These are phyloP conservation scores for Falco rusticolus DNA, from an alignment of 2,797 vertebrate genomes.

Conservation along the genomic window DNA sequence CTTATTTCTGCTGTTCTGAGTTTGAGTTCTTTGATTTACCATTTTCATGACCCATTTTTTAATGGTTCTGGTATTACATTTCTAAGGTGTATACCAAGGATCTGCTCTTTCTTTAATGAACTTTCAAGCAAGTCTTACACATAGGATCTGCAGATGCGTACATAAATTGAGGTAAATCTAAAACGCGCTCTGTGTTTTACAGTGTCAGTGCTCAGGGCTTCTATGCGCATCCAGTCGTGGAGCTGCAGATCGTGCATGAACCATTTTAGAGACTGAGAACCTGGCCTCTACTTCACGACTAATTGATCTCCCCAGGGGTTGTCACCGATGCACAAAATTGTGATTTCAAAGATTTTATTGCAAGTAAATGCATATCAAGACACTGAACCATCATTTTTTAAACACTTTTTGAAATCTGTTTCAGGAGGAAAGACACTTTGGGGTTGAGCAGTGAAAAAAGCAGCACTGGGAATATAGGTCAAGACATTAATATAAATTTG, in stretches of 20 bases:
- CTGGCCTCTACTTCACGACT: not conserved
- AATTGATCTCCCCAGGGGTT: not conserved
- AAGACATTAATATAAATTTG: constrained; percentile 86
- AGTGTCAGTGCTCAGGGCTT: not conserved
- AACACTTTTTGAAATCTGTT: constrained; percentile 42
- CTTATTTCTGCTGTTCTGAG: not conserved
- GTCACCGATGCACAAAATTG: not conserved
- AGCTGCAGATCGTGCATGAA: not conserved
- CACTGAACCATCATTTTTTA: not conserved
- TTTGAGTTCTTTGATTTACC: not conserved
- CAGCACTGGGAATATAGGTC: constrained; percentile 77
- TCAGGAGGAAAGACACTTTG: constrained; percentile 51
- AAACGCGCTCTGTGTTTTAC: not conserved
- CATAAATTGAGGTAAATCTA: not conserved
- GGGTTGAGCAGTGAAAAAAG: constrained; percentile 63
- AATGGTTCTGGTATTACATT: not conserved
- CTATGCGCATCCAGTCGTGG: not conserved
- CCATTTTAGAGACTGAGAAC: constrained; percentile 6
- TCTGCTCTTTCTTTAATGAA: not conserved
- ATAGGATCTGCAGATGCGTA: not conserved
- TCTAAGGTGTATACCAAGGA: not conserved
- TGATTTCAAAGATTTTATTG: constrained; percentile 30
- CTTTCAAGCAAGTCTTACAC: not conserved
- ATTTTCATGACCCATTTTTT: fast-evolving
- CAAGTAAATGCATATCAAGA: not conserved